These are phyloP conservation scores for Julus scanicus DNA, from an alignment of 2,888 invertebrate species.

Conservation along the genomic window DNA sequence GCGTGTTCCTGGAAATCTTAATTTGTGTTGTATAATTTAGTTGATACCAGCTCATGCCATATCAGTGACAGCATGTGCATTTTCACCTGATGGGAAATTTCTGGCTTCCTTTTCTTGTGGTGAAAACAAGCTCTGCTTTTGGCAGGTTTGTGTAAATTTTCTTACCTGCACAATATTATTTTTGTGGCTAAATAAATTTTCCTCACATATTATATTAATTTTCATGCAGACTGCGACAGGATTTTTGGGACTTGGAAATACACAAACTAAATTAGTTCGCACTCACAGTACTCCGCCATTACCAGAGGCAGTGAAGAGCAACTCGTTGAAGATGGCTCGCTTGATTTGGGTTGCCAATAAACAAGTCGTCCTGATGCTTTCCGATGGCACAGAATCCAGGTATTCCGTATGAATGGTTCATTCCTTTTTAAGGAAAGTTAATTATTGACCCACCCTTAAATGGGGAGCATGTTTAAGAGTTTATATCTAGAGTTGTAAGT, in stretches of 20 bases:
- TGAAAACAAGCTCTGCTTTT: slow-evolving; percentile 95
- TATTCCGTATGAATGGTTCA: slow-evolving; percentile 74
- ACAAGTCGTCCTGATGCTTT: slow-evolving; percentile 91
- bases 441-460: background rate
- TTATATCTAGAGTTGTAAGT: background rate
- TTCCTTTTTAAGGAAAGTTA: background rate
- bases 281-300: slow-evolving; percentile 94
- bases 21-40: slow-evolving; percentile 65
- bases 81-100: slow-evolving; percentile 97
- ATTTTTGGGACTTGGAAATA: slow-evolving; percentile 97
- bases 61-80: slow-evolving; percentile 90
- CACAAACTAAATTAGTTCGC: slow-evolving; percentile 95
- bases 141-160: slow-evolving; percentile 83
- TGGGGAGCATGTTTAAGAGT: background rate
- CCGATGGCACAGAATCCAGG: slow-evolving; percentile 92
- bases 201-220: background rate
- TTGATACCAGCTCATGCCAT: slow-evolving; percentile 90
- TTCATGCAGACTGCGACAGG: slow-evolving; percentile 75
- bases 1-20: background rate
- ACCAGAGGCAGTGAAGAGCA: slow-evolving; percentile 73
- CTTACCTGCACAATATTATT: background rate
- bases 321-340: slow-evolving; percentile 89
- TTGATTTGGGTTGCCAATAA: slow-evolving; percentile 96
- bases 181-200: background rate
- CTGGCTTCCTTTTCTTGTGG: slow-evolving; percentile 94